These are phyloP conservation scores for Tetramorium bicarinatum DNA, from an alignment of 2,888 invertebrate genomes.

Conservation along the genomic window DNA sequence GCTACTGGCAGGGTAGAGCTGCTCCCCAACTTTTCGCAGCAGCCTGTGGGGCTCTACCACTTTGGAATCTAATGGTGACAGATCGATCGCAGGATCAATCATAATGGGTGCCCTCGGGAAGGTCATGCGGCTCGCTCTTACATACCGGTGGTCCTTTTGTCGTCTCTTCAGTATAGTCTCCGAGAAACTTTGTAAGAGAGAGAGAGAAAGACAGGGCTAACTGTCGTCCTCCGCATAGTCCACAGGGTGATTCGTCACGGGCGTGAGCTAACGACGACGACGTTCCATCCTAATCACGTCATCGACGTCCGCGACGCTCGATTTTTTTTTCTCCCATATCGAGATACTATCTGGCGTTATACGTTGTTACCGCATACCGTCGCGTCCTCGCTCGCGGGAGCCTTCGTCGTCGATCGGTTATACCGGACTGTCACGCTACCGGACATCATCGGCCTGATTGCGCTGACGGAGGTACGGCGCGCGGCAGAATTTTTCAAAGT, in stretches of 20 bases:
- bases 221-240: conserved; percentile 62
- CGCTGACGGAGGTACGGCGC: background rate
- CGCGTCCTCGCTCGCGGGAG: conserved; percentile 54
- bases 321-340: conserved; percentile 67
- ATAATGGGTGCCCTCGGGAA: conserved; percentile 35
- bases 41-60: conserved; percentile 34
- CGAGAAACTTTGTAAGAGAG: conserved; percentile 23
- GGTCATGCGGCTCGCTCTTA: conserved; percentile 62
- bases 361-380: conserved; percentile 64
- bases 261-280: conserved; percentile 66
- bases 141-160: conserved; percentile 69
- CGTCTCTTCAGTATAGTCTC: conserved; percentile 16
- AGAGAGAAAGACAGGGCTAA: conserved; percentile 10
- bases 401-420: conserved; percentile 44
- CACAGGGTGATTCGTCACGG: conserved; percentile 74
- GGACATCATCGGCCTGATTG: background rate
- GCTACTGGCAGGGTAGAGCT: background rate
- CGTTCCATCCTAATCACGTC: conserved; percentile 76
- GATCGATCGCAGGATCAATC: conserved; percentile 82
- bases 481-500: conserved; percentile 7
- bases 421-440: conserved; percentile 5
- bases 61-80: conserved; percentile 77
- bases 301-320: conserved; percentile 72
- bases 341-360: conserved; percentile 60
- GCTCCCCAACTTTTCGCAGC: background rate